Evolutionary conservation across 1,140 invertebrate genomes (phyloP), one percentile per base, ranked within the genome.

Genomic region (Neodiprion pinetum): DNA sequence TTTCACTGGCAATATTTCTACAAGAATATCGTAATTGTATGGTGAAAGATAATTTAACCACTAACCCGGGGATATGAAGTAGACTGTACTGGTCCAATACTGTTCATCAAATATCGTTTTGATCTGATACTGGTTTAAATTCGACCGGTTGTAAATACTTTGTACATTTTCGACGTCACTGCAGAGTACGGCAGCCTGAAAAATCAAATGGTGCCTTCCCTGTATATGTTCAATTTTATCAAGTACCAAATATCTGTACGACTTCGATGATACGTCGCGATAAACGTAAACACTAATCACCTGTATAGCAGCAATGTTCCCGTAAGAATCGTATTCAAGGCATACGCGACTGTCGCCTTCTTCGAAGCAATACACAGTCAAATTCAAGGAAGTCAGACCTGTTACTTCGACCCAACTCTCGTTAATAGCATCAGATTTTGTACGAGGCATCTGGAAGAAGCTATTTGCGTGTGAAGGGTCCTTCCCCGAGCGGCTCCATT

Each of bases 371-470:
- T 85, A 84, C 76, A 88, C 82, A 69, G 82, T 78, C 40, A 89
- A 80, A 48, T 87, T 74, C 1, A 82, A 78, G 1, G 84, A 86
- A 0, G 80, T 77, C 1, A 85, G 79, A 1, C 86, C 80, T 49
- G 86, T 84, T 1, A 83, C 85, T 11, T 87, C 77, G 7, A 82
- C 77, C 85, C 86, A 89, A 8, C 86, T 87, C 4, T 80, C 79
- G 9, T 49, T 80, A 75, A 87, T 87, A 8, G 86, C 88, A 14
- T 86, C 84, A 8, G 70, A 83, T 61, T 85, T 81, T 0, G 85
- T 86, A 1, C 87, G 85, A 1, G 88, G 88, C 8, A 89, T 85
- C 14, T 81, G 81, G 80, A 82, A 89, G 80, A 89, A 89, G 76
- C 88, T 88, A 23, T 88, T 85, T 66, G 82, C 83, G 73, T 88